Percentiles rank a stretch among this genome's conserved stretches.
These are phyloP conservation scores for Luscinia megarhynchos DNA, from an alignment of 2,797 vertebrate species.

Conservation along the genomic window DNA sequence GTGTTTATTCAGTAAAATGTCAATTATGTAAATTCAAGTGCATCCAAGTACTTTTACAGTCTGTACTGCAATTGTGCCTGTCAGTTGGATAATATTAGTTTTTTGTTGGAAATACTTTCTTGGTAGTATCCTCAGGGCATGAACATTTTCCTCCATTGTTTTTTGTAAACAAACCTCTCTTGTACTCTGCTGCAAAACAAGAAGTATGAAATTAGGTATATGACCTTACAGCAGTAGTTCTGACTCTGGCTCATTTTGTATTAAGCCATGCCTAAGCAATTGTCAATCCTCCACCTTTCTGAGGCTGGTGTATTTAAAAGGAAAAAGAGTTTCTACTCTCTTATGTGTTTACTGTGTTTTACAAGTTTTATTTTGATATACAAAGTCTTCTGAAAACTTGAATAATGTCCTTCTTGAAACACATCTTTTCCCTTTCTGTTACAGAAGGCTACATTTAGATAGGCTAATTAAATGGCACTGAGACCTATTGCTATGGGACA, in stretches of 20 bases:
- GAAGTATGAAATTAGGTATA: neutral
- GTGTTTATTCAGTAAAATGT: neutral
- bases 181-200: neutral
- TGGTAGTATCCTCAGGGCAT: neutral
- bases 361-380: neutral
- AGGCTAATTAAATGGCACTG: neutral
- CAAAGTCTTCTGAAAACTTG: neutral
- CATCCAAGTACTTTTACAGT: neutral
- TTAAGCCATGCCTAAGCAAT: neutral
- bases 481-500: neutral
- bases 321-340: neutral
- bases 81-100: neutral
- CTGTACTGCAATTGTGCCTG: neutral
- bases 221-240: neutral
- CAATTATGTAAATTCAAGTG: neutral
- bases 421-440: neutral
- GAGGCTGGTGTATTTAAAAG: neutral
- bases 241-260: neutral
- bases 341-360: neutral
- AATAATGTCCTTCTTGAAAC: neutral
- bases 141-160: neutral
- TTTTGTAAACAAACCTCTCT: neutral
- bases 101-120: neutral
- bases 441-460: neutral
- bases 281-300: neutral